A percentile compares a stretch with the other conserved stretches of the same genome.
Evolutionary conservation across 2,113 vertebrate genomes (phyloP).

Genomic region (Larimichthys crocea): DNA sequence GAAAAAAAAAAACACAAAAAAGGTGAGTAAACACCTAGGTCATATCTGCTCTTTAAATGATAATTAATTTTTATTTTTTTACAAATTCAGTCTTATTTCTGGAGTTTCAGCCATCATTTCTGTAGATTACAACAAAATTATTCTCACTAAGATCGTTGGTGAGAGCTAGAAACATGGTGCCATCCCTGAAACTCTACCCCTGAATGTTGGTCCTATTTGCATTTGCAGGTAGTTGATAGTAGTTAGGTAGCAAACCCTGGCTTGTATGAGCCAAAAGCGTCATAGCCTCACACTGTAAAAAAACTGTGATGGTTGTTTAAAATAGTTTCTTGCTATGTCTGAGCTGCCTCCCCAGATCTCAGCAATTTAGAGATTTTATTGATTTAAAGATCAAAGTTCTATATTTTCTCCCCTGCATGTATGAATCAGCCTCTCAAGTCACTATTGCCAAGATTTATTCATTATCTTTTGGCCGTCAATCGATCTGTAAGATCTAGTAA

Average conservation of each 20-base stretch:
- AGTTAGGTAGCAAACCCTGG: not conserved
- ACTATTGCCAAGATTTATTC: not conserved
- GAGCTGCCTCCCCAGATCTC: not conserved
- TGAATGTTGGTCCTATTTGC: not conserved
- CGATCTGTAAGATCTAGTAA: not conserved
- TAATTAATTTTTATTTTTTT: too few relatives aligned
- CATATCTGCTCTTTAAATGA: not conserved
- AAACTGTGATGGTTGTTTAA: not conserved
- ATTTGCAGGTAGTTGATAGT: not conserved
- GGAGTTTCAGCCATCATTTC: not conserved
- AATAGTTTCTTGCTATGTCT: not conserved
- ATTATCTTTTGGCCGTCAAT: not conserved
- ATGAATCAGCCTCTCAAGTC: not conserved
- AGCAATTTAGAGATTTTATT: not conserved
- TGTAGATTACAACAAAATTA: not conserved
- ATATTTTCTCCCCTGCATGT: not conserved
- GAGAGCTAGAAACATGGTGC: not conserved
- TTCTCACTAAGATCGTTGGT: too few relatives aligned
- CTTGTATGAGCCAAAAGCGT: not conserved
- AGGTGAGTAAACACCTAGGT: not conserved
- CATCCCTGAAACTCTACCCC: not conserved
- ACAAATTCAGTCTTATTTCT: not conserved
- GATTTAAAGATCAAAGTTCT: conserved; percentile 4
- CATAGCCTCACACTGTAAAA: not conserved
- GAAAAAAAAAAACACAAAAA: not conserved